Base-by-base conservation (phyloP, 2,113 vertebrate species). In the Centropristis striata region DNA sequence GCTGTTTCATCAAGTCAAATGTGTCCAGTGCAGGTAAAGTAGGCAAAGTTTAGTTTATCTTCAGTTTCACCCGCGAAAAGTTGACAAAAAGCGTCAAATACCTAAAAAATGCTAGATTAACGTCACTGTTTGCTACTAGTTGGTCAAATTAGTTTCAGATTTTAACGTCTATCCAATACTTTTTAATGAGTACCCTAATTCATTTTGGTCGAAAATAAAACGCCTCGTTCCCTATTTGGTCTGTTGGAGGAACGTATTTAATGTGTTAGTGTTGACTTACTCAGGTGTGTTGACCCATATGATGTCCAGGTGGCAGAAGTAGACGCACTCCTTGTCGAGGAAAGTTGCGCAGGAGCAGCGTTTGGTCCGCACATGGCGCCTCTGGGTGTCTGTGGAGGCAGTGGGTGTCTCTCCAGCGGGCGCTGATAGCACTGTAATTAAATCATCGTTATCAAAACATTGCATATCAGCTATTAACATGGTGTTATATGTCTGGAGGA, bases 211-310 rank as follows among this genome's bases (percentile, higher is more conserved):
- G 14, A 23, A 11, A 23, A 7, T 51, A 16, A 18, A 41, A 23
- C 15, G n/a, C 27, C 5, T 25, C 13, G 11, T 39, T 49, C 6
- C 47, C 9, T 32, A 15, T 1, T 2, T 0, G 12, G 15, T 16
- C 51, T 57, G 1, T 32, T 28, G 42, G 21, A 66, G 11, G 39
- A 12, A 27, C 0, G 7, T 8, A 11, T 21, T 73, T 2, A 61
- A 27, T 28, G 16, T 63, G 67, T 10, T n/a, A 14, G 9, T 9
- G 7, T 25, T 23, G 37, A 94, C 96, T 95, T 86, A 99, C 98
- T 98, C 97, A 14, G 98, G 98, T 46, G 98, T 99, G 96, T 99
- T 99, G 95, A 99, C 96, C 98, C 98, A 99, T 70, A 99, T 99
- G 91, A 99, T 99, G 92, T 99, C 98, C 80, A 99, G 94, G 92